phyloP scores from a whole-genome alignment of 2,888 invertebrate species.

The Cataglyphis livida region DNA sequence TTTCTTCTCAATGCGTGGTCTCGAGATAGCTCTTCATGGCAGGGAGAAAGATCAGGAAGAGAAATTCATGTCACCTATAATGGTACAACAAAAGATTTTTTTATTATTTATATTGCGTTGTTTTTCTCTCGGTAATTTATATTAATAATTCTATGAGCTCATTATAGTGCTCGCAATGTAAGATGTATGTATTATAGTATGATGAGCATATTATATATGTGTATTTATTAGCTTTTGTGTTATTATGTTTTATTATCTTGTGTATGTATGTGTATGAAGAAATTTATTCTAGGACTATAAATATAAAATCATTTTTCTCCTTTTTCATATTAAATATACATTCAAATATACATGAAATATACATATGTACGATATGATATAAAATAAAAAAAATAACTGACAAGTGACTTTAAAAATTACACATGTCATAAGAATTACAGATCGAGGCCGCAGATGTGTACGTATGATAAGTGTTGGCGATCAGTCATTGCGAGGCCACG shows the following conservation, averaged over 20 bases:
- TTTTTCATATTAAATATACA: not conserved
- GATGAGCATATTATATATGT: not conserved
- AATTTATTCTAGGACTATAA: not conserved
- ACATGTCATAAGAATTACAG: constrained; percentile 49
- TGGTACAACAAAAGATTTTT: not conserved
- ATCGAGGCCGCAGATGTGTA: constrained; percentile 43
- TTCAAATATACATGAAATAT: not conserved
- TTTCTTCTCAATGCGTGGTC: not conserved
- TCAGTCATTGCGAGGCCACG: constrained; percentile 42
- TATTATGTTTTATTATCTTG: no score
- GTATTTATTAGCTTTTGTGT: not conserved
- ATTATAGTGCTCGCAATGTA: not conserved
- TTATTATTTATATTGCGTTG: not conserved
- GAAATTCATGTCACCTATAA: not conserved
- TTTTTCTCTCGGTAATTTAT: not conserved
- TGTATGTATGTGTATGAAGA: not conserved
- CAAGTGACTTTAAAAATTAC: constrained; percentile 37
- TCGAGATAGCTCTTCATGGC: not conserved
- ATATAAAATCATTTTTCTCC: not conserved
- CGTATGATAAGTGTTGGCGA: constrained; percentile 1
- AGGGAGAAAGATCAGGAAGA: not conserved
- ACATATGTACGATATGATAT: not conserved
- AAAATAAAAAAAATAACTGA: constrained; percentile 17
- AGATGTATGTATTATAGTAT: not conserved
- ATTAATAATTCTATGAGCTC: not conserved